Evolutionary conservation across 1,140 invertebrate genomes (phyloP).

Genomic region (Zaprionus tsacasi): DNA sequence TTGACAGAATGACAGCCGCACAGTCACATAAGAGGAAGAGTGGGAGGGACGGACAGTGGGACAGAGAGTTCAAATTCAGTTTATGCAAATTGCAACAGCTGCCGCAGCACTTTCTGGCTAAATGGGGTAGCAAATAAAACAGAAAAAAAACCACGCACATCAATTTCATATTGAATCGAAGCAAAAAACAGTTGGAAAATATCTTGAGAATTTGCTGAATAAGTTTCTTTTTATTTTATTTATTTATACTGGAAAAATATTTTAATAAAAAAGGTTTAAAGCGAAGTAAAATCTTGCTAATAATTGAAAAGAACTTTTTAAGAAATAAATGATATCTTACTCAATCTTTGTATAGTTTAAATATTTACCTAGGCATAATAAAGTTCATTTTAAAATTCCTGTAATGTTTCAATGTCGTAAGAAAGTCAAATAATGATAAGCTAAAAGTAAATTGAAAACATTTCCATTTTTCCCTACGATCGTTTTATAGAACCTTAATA

Average conservation of each 20-base stretch:
- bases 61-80: slow-evolving; percentile 60
- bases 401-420: no score
- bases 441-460: background rate
- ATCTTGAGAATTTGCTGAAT: background rate
- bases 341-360: no score
- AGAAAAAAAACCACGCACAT: slow-evolving; percentile 31
- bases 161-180: slow-evolving; percentile 47
- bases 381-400: no score
- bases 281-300: no score
- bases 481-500: background rate
- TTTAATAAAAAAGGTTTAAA: no score
- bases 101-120: slow-evolving; percentile 17
- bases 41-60: slow-evolving; percentile 30
- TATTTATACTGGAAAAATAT: background rate
- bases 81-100: slow-evolving; percentile 76
- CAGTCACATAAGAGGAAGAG: slow-evolving; percentile 61
- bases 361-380: no score
- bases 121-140: slow-evolving; percentile 4
- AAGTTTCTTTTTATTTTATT: background rate
- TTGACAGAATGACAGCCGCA: slow-evolving; percentile 64
- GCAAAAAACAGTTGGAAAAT: slow-evolving; percentile 51
- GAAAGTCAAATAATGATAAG: no score
- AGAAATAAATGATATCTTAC: no score
- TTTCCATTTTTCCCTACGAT: background rate
- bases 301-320: no score